A percentile compares a stretch with the other conserved stretches of the same genome.
Conservation (phyloP, 2,888 invertebrate genomes). For the Drosophila greeni region DNA sequence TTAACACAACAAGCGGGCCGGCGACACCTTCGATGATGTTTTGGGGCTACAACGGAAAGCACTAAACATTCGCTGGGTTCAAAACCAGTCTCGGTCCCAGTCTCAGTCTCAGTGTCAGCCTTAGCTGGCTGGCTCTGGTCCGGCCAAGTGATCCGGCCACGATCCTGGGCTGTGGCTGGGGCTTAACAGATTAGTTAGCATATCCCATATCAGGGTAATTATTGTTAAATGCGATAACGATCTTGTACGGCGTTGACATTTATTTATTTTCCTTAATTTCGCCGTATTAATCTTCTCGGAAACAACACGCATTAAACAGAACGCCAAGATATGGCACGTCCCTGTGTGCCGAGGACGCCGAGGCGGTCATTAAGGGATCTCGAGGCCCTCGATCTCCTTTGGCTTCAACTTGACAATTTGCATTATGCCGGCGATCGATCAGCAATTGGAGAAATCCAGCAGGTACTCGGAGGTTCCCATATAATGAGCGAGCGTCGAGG, state of each 20-base stretch:
- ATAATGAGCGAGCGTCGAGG: slow-evolving; percentile 16
- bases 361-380: slow-evolving; percentile 21
- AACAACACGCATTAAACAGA: slow-evolving; percentile 67
- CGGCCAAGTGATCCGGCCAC: slow-evolving; percentile 17
- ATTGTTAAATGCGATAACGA: slow-evolving; percentile 80
- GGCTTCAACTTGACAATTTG: slow-evolving; percentile 61
- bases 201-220: slow-evolving; percentile 80
- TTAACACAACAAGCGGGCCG: slow-evolving; percentile 66
- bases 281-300: slow-evolving; percentile 79
- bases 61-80: slow-evolving; percentile 58
- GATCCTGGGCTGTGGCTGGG: slow-evolving; percentile 46
- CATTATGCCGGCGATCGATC: slow-evolving; percentile 67
- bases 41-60: slow-evolving; percentile 59
- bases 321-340: slow-evolving; percentile 50
- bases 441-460: slow-evolving; percentile 37
- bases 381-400: slow-evolving; percentile 10
- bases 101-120: not conserved
- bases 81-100: slow-evolving; percentile 49
- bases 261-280: slow-evolving; percentile 80
- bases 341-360: slow-evolving; percentile 18
- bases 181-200: slow-evolving; percentile 78
- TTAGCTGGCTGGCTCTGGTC: slow-evolving; percentile 14
- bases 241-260: slow-evolving; percentile 79
- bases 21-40: slow-evolving; percentile 67
- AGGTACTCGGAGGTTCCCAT: slow-evolving; percentile 15